Conservation (phyloP, 2,113 vertebrate species). For the Fregetta grallaria region DNA sequence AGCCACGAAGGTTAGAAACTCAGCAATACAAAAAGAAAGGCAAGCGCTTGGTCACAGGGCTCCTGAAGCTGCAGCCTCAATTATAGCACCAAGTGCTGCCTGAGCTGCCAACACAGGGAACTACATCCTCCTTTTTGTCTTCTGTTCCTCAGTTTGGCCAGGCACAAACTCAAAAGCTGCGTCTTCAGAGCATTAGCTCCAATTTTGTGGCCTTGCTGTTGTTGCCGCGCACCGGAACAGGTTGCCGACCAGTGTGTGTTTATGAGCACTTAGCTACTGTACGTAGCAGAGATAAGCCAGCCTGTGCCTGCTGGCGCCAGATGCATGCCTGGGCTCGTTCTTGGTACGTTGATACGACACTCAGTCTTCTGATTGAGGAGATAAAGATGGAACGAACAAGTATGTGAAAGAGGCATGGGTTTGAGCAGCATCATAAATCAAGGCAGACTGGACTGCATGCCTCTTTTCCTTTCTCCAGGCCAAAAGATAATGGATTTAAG, state of each 20-base stretch:
- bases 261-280: not conserved
- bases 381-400: not conserved
- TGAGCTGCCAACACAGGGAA: not conserved
- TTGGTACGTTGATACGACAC: fast-evolving
- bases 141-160: not conserved
- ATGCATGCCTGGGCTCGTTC: fast-evolving
- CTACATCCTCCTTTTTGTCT: not conserved
- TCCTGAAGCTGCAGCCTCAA: not conserved
- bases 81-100: not conserved
- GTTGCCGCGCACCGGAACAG: fast-evolving
- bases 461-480: not conserved
- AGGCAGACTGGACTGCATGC: not conserved
- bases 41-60: not conserved
- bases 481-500: not conserved
- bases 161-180: not conserved
- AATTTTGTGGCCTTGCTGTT: fast-evolving
- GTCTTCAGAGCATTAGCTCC: not conserved
- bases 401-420: not conserved
- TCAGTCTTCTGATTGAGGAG: not conserved
- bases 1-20: not conserved
- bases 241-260: not conserved
- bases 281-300: not conserved
- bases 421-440: not conserved
- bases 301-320: not conserved
- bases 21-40: not conserved